Conservation (phyloP, 1,140 invertebrate species). For the Drosophila baimaii region DNA sequence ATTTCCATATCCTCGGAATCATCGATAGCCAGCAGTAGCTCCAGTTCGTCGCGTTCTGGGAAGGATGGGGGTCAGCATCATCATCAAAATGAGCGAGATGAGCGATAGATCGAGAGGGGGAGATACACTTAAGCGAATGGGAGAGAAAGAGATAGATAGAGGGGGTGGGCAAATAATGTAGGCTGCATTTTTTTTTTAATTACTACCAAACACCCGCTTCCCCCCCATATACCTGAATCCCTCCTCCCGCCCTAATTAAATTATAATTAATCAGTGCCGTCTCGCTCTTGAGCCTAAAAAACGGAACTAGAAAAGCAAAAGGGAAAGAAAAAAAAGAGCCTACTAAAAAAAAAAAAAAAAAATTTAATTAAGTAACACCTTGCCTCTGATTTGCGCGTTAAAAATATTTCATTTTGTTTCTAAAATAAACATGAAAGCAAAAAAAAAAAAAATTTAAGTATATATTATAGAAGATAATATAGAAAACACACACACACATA, state of each 20-base stretch:
- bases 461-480: conserved; percentile 2
- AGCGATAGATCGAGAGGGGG: conserved; percentile 19
- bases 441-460: conserved; percentile 7
- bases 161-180: conserved; percentile 24
- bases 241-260: no score
- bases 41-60: conserved; percentile 66
- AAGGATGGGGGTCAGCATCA: conserved; percentile 40
- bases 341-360: conserved; percentile 40
- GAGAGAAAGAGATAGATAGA: conserved; percentile 24
- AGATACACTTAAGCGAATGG: conserved; percentile 8
- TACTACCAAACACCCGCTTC: no score
- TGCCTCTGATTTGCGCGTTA: conserved; percentile 63
- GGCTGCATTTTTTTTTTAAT: conserved; percentile 52
- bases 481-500: neutral
- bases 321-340: conserved; percentile 8
- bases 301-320: conserved; percentile 3
- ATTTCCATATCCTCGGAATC: conserved; percentile 84
- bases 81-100: conserved; percentile 39
- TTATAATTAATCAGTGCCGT: conserved; percentile 34
- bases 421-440: conserved; percentile 74
- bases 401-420: conserved; percentile 73
- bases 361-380: conserved; percentile 41
- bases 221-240: no score
- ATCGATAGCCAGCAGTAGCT: conserved; percentile 70
- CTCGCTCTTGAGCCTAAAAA: conserved; percentile 38